Conservation (phyloP, 2,113 vertebrate species). For the Cisticola juncidis region DNA sequence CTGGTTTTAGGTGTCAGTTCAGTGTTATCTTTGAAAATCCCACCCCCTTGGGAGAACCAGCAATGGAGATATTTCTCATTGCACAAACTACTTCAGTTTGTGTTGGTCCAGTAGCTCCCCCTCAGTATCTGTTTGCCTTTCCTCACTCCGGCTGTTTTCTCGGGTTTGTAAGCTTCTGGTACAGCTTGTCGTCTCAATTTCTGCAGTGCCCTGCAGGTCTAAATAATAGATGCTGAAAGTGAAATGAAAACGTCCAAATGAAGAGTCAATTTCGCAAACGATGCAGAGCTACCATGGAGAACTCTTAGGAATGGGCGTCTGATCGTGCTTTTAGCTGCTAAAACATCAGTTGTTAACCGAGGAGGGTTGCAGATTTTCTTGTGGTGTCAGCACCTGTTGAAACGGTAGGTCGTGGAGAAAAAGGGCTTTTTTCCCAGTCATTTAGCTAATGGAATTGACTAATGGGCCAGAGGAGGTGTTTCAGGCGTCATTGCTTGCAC, state of each 20-base stretch:
- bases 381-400: constrained; percentile 20
- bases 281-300: background rate
- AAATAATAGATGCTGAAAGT: constrained; percentile 61
- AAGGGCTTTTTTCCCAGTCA: background rate
- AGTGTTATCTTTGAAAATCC: background rate
- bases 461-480: constrained; percentile 1
- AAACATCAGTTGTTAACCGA: constrained; percentile 29
- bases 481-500: background rate
- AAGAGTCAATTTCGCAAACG: constrained; percentile 2
- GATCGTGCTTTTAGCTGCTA: background rate
- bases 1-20: background rate
- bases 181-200: background rate
- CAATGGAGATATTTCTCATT: background rate
- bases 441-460: constrained; percentile 60
- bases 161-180: background rate
- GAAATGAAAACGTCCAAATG: background rate
- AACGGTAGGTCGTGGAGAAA: background rate
- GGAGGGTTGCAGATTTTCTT: constrained; percentile 26
- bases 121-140: background rate
- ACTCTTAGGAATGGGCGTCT: background rate
- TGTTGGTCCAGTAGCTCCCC: background rate
- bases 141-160: background rate
- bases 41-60: background rate
- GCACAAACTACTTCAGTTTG: background rate
- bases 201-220: background rate